These are phyloP conservation scores for Pseudorhiza aurosa DNA, from an alignment of 30 jellyfish, hydroid and myxozoan species.

Conservation along the genomic window DNA sequence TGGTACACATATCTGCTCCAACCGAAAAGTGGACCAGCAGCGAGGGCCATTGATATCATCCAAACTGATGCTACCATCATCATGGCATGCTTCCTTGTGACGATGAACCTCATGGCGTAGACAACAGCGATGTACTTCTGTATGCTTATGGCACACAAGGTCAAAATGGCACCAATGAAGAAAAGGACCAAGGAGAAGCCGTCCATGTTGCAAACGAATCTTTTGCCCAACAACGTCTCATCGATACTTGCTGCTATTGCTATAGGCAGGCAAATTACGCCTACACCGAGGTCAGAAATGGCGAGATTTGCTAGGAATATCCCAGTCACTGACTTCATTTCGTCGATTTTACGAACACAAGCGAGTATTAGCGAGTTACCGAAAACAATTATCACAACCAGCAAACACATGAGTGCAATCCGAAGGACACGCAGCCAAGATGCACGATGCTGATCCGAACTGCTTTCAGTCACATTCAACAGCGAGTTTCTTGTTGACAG, in stretches of 20 bases:
- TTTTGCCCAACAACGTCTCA: constrained; percentile 11
- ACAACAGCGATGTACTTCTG: constrained; percentile 66
- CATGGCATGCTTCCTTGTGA: constrained; percentile 50
- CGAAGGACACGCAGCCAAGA: constrained; percentile 34
- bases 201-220: constrained; percentile 18
- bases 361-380: constrained; percentile 58
- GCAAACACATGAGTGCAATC: constrained; percentile 8
- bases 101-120: constrained; percentile 39
- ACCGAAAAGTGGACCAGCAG: constrained; percentile 81
- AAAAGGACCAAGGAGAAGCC: constrained; percentile 69
- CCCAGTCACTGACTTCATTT: constrained; percentile 69
- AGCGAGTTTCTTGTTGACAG: not conserved
- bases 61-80: constrained; percentile 44
- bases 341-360: constrained; percentile 40
- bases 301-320: constrained; percentile 62
- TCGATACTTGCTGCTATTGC: constrained; percentile 67
- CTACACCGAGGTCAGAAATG: constrained; percentile 68
- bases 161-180: constrained; percentile 56
- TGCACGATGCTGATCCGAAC: not conserved
- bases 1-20: constrained; percentile 66
- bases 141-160: constrained; percentile 54
- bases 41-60: constrained; percentile 52
- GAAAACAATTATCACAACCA: not conserved
- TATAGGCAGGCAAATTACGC: constrained; percentile 47
- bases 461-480: not conserved